phyloP scores from a whole-genome alignment of 2,888 invertebrate genomes.

The Mesochorus sp. region DNA sequence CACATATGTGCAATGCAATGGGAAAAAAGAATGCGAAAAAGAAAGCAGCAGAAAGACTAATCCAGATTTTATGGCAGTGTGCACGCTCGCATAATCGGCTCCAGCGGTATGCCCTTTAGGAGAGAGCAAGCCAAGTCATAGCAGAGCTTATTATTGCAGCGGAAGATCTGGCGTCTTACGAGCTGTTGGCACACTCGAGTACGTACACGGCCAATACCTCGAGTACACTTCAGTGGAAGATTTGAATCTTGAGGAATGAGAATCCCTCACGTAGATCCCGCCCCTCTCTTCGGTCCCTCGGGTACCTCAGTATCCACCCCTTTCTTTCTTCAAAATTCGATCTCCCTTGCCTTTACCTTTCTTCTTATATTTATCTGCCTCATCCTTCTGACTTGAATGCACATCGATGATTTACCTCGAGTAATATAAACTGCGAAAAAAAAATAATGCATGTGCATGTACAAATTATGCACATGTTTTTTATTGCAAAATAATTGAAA shows the following conservation, averaged over 20 bases:
- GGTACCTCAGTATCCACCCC: slow-evolving; percentile 38
- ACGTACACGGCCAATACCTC: not conserved
- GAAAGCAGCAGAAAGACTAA: slow-evolving; percentile 20
- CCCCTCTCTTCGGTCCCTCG: slow-evolving; percentile 16
- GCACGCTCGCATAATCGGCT: slow-evolving; percentile 54
- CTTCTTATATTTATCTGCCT: slow-evolving; percentile 62
- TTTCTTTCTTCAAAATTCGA: slow-evolving; percentile 55
- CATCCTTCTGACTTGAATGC: not conserved
- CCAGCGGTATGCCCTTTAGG: not conserved
- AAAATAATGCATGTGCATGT: not conserved
- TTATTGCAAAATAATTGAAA: not conserved
- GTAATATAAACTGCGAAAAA: not conserved
- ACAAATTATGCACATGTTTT: not conserved
- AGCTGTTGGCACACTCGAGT: slow-evolving; percentile 27
- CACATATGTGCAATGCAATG: not conserved
- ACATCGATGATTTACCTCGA: not conserved
- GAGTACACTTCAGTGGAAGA: slow-evolving; percentile 22
- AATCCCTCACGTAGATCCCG: slow-evolving; percentile 56
- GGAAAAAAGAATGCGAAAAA: not conserved
- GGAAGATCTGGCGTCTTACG: slow-evolving; percentile 3
- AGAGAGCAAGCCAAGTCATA: not conserved
- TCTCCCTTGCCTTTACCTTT: slow-evolving; percentile 61
- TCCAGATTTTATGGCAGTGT: slow-evolving; percentile 46
- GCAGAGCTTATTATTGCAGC: slow-evolving; percentile 10
- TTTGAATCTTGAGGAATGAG: slow-evolving; percentile 46